Evolutionary conservation across 2,888 invertebrate genomes (phyloP).

Genomic region (Eilema caniola): DNA sequence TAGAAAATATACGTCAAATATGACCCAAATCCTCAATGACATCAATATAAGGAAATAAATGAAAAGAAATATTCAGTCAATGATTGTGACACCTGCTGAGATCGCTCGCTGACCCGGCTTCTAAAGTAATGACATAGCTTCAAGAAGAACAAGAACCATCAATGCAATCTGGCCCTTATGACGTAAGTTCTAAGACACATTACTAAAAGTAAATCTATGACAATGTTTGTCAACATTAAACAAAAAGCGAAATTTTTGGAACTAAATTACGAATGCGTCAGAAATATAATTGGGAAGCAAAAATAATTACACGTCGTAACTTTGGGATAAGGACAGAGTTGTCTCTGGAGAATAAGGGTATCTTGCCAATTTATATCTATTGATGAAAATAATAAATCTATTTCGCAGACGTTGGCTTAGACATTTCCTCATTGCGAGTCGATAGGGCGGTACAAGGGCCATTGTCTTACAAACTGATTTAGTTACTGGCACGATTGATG

Average conservation of each 20-base stretch:
- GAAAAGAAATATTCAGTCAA: constrained; percentile 35
- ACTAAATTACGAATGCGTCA: constrained; percentile 18
- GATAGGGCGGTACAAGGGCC: constrained; percentile 81
- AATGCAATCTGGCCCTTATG: constrained; percentile 20
- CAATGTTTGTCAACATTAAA: constrained; percentile 19
- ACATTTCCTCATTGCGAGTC: constrained; percentile 74
- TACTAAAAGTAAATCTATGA: constrained; percentile 6
- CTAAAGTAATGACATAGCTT: constrained; percentile 33
- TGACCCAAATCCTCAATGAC: constrained; percentile 9
- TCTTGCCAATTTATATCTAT: constrained; percentile 3
- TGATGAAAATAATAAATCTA: constrained; percentile 34
- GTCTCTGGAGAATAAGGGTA: neutral
- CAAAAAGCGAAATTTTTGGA: constrained; percentile 22
- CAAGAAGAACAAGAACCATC: constrained; percentile 26
- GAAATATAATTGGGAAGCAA: constrained; percentile 21
- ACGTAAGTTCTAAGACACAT: accelerated
- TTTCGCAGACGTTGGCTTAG: constrained; percentile 28
- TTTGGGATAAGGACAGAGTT: neutral
- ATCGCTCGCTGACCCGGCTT: constrained; percentile 32
- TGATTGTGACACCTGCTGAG: constrained; percentile 42
- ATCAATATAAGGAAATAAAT: constrained; percentile 24
- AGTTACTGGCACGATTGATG: constrained; percentile 37
- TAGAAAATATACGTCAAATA: neutral
- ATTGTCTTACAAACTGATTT: constrained; percentile 65
- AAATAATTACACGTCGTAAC: constrained; percentile 18